These are phyloP conservation scores for Taphrorychus bicolor DNA, from an alignment of 2,888 invertebrate species.

Conservation along the genomic window DNA sequence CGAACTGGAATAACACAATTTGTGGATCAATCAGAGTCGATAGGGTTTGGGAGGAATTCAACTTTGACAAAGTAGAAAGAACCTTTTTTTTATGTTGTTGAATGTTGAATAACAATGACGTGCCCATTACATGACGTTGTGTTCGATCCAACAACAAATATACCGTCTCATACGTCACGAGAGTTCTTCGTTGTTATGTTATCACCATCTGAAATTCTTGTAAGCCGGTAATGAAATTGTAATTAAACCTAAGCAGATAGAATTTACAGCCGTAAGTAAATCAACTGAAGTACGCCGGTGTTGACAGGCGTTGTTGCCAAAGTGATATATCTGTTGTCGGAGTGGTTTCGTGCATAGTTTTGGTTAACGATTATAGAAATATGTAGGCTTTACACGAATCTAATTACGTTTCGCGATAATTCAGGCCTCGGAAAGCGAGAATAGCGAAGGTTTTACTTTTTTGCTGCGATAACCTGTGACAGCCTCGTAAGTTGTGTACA, in stretches of 20 bases:
- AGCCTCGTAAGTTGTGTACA: not conserved
- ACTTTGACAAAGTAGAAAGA: too few relatives aligned
- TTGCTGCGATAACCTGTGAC: not conserved
- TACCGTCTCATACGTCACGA: too few relatives aligned
- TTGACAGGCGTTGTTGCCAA: slow-evolving; percentile 38
- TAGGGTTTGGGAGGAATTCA: too few relatives aligned
- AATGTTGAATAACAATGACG: too few relatives aligned
- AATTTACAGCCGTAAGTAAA: slow-evolving; percentile 34
- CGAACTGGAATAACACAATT: too few relatives aligned
- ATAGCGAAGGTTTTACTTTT: not conserved
- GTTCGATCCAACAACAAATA: too few relatives aligned
- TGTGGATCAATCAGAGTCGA: too few relatives aligned
- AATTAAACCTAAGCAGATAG: slow-evolving; percentile 27
- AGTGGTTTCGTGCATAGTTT: slow-evolving; percentile 31
- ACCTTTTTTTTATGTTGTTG: too few relatives aligned
- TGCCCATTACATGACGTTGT: too few relatives aligned
- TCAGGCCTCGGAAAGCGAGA: not conserved
- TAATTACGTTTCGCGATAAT: slow-evolving; percentile 17
- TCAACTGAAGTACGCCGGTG: slow-evolving; percentile 33
- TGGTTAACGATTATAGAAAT: slow-evolving; percentile 29
- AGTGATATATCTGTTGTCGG: slow-evolving; percentile 33
- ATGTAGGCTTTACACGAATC: slow-evolving; percentile 34
- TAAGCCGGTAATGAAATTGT: slow-evolving; percentile 28
- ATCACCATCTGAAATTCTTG: slow-evolving; percentile 19
- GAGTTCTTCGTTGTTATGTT: not conserved